Conservation (phyloP, 2,113 vertebrate genomes). For the Gasterosteus nipponicus region DNA sequence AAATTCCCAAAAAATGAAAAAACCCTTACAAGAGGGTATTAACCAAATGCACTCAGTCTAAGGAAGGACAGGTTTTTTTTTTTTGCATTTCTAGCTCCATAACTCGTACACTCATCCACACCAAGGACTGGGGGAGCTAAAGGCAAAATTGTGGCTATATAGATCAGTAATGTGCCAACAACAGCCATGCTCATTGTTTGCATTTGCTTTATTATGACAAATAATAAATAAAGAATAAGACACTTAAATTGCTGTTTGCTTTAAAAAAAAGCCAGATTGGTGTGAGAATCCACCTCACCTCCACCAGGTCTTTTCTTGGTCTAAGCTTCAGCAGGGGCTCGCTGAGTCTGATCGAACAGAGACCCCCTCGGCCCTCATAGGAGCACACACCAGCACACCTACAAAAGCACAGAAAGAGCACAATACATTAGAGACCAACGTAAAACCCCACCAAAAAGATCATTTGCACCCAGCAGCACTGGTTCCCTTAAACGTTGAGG, state of each 20-base stretch:
- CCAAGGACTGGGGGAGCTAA: too few species aligned
- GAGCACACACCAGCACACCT: conserved; percentile 95
- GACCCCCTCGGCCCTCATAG: conserved; percentile 90
- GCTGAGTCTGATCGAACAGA: conserved; percentile 95
- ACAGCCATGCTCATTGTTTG: too few species aligned
- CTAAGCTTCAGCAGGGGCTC: conserved; percentile 92
- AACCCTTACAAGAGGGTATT: too few species aligned
- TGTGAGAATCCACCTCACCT: conserved; percentile 79
- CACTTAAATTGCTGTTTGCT: too few species aligned
- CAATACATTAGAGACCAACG: background rate
- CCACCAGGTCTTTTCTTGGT: conserved; percentile 92
- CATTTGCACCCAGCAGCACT: background rate
- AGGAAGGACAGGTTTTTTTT: background rate
- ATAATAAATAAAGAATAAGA: background rate
- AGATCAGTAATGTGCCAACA: too few species aligned
- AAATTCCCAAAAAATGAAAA: too few species aligned
- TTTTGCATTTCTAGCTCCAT: background rate
- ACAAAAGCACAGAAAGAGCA: background rate
- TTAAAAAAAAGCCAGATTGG: background rate
- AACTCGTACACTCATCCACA: too few species aligned
- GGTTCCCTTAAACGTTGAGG: background rate
- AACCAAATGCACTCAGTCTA: background rate
- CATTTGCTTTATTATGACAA: background rate
- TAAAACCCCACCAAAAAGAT: background rate
- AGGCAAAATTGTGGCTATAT: too few species aligned